Evolutionary conservation across 2,113 vertebrate genomes (phyloP).

Genomic region (Vidua chalybeata): DNA sequence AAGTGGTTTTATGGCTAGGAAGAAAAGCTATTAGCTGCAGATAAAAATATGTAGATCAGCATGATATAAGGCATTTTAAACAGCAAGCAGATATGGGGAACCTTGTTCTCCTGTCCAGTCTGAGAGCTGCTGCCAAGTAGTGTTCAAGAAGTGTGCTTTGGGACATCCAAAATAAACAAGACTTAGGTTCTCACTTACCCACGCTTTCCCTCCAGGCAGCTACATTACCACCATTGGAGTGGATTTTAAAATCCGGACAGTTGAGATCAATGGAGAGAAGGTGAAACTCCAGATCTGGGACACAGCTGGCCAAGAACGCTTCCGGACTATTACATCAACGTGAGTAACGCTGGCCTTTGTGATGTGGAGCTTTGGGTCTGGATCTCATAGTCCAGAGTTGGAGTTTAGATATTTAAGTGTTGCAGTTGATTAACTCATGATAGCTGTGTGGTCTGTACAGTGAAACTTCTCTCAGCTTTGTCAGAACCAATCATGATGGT

Average conservation of each 20-base stretch:
- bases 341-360: slow-evolving; percentile 69
- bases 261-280: slow-evolving; percentile 98
- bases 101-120: not conserved
- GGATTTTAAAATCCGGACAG: slow-evolving; percentile 98
- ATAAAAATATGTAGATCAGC: not conserved
- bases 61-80: not conserved
- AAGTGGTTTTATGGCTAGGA: not conserved
- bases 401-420: not conserved
- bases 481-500: rapidly evolving
- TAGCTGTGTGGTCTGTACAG: not conserved
- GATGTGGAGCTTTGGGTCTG: not conserved
- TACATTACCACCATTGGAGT: slow-evolving; percentile 99
- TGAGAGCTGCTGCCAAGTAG: not conserved
- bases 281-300: slow-evolving; percentile 99
- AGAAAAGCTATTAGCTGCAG: not conserved
- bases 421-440: not conserved
- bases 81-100: not conserved
- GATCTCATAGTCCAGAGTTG: not conserved
- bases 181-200: not conserved
- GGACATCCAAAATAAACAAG: not conserved
- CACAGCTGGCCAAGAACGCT: slow-evolving; percentile 96
- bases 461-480: not conserved
- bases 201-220: slow-evolving; percentile 81
- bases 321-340: slow-evolving; percentile 99
- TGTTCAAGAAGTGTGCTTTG: not conserved